Conservation (phyloP, 2,797 vertebrate species). For the Distichodus sexfasciatus region DNA sequence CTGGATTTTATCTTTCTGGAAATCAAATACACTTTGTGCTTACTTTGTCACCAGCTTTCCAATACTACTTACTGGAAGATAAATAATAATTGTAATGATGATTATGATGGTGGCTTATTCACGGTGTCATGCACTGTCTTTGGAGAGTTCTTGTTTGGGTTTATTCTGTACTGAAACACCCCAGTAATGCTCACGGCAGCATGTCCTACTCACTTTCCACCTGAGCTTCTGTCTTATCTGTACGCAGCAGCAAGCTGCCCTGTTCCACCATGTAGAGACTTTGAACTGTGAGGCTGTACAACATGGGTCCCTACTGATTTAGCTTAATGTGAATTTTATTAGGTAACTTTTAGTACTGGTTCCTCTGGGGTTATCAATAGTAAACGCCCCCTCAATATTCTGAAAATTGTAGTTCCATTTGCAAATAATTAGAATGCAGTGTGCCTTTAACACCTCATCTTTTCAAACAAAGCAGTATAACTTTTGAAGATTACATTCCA, state of each 20-base stretch:
- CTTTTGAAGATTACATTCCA: too few relatives aligned
- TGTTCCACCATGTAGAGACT: not conserved
- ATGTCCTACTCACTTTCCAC: constrained; percentile 20
- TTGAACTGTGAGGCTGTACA: constrained; percentile 14
- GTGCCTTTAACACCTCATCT: too few relatives aligned
- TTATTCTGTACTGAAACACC: not conserved
- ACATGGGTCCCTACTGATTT: not conserved
- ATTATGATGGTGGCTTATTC: constrained; percentile 3
- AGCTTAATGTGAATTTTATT: not conserved
- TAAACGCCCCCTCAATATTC: not conserved
- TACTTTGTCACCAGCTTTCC: too few relatives aligned
- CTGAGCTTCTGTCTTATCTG: constrained; percentile 24
- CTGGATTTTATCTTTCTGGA: too few relatives aligned
- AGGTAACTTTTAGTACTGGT: not conserved
- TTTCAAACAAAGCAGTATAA: too few relatives aligned
- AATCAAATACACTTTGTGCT: too few relatives aligned
- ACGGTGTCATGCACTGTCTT: not conserved
- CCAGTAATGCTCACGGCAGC: constrained; percentile 6
- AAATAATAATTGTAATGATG: not conserved
- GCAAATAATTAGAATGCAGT: too few relatives aligned
- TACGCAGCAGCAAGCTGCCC: not conserved
- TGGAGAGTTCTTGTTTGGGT: not conserved
- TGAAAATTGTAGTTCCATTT: not conserved
- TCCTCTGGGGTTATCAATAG: not conserved
- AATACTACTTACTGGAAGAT: not conserved